These are phyloP conservation scores for Anguilla rostrata DNA, from an alignment of 2,113 vertebrate genomes.

Conservation along the genomic window DNA sequence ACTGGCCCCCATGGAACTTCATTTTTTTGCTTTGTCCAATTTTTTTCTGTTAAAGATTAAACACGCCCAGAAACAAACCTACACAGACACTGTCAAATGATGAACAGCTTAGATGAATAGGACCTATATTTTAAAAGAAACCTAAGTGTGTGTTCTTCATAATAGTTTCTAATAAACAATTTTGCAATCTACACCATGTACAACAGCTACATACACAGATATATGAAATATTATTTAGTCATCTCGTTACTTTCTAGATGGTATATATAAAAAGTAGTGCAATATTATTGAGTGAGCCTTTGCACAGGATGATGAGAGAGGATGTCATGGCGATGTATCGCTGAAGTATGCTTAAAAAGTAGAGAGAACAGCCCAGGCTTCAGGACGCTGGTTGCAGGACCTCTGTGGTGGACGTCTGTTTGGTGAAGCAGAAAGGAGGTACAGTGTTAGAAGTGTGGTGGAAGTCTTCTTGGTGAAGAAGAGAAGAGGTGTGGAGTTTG, in stretches of 20 bases:
- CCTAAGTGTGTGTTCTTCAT: background rate
- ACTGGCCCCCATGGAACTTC: background rate
- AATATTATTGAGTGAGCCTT: background rate
- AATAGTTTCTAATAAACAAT: background rate
- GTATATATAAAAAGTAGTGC: constrained; percentile 18
- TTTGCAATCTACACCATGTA: constrained; percentile 6
- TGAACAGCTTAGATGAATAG: background rate
- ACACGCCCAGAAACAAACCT: background rate
- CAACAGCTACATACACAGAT: background rate
- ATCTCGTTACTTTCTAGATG: background rate
- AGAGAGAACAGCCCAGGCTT: background rate
- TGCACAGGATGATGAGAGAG: background rate
- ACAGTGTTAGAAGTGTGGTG: background rate
- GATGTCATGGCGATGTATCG: background rate
- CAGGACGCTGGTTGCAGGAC: background rate
- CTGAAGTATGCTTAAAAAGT: background rate
- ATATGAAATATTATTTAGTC: background rate
- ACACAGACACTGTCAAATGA: background rate
- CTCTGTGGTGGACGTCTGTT: background rate
- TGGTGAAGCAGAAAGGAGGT: background rate
- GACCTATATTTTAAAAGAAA: background rate
- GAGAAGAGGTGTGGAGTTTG: background rate
- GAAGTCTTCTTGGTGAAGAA: background rate
- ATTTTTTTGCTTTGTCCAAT: background rate
- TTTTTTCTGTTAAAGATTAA: background rate